These are phyloP conservation scores for Protaetia brevitarsis DNA, from an alignment of 1,140 invertebrate genomes.

Conservation along the genomic window DNA sequence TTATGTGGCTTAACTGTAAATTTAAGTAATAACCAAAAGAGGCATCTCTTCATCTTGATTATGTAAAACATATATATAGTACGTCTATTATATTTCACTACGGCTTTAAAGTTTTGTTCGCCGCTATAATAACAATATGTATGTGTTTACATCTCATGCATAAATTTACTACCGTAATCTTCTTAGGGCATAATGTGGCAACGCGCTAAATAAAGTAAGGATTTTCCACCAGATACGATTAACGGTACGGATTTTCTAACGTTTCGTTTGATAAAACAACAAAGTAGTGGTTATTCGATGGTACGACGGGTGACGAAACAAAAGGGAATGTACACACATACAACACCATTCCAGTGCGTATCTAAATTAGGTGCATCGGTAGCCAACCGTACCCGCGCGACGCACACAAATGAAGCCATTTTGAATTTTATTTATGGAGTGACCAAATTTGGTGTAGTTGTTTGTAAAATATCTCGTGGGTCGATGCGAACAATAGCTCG, in stretches of 20 bases:
- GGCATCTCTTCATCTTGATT: too few species aligned
- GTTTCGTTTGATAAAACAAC: slow-evolving; percentile 9
- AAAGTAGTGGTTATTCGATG: background rate
- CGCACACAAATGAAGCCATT: slow-evolving; percentile 48
- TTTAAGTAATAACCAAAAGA: too few species aligned
- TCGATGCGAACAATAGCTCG: slow-evolving; percentile 45
- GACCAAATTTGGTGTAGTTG: slow-evolving; percentile 48
- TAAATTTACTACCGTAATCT: slow-evolving; percentile 7
- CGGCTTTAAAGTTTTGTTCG: background rate
- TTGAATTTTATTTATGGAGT: slow-evolving; percentile 48
- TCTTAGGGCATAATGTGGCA: background rate
- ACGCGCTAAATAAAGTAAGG: slow-evolving; percentile 3
- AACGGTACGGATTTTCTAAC: background rate
- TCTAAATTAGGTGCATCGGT: slow-evolving; percentile 39
- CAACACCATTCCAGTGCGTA: slow-evolving; percentile 29
- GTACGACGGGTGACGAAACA: background rate
- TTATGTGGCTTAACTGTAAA: too few species aligned
- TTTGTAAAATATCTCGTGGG: slow-evolving; percentile 47
- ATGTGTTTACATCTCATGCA: slow-evolving; percentile 1
- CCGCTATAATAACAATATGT: background rate
- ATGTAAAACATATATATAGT: background rate
- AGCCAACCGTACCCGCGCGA: slow-evolving; percentile 1
- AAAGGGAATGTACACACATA: background rate
- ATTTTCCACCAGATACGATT: background rate
- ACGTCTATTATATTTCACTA: background rate